Base-by-base conservation (phyloP, 2,113 vertebrate species). In the Egretta garzetta region DNA sequence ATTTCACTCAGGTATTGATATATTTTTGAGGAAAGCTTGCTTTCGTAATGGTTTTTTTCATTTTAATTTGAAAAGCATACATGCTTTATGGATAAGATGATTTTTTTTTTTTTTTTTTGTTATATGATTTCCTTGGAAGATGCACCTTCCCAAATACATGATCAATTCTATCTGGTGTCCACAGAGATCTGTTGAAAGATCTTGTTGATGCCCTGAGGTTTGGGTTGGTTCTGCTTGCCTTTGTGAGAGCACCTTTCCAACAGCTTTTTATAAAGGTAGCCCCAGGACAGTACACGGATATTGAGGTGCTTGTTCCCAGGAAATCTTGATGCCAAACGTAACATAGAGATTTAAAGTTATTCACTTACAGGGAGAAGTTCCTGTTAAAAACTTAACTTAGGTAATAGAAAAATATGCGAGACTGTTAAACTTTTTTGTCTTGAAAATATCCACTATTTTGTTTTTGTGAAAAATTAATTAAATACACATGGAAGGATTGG, bases 381-480 rank as follows among this genome's bases (percentile, higher is more conserved):
- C 56, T 71, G 7, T 35, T 74, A 58, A 72, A 32, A 32, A 74
- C 14, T 70, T 68, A 21, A 19, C 24, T 71, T 83, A 24, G 14
- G 11, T 72, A 53, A 58, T 72, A 32, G n/a, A 79, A 92, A 90
- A 95, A 90, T 79, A 58, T 28, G 15, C 23, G 45, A 47, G 71
- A 83, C 62, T 49, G n/a, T 63, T 68, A 52, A 77, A 45, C 30
- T 70, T 11, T 37, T 72, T 14, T 52, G 17, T 64, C 37, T 70
- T 77, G 4, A 30, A 84, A 83, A 58, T 82, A 73, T 7, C 23
- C 14, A 18, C 14, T 77, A 2, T 9, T 58, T 74, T 55, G 47
- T 88, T 86, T 56, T 52, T 62, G 50, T 89, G 89, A 85, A 92
- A 95, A 91, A 86, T 76, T 9, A 68, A 81, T 71, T 79, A 83